A percentile compares a stretch with the other conserved stretches of the same genome.
phyloP scores from a whole-genome alignment of 2,888 invertebrate species.

The Tipula unca region DNA sequence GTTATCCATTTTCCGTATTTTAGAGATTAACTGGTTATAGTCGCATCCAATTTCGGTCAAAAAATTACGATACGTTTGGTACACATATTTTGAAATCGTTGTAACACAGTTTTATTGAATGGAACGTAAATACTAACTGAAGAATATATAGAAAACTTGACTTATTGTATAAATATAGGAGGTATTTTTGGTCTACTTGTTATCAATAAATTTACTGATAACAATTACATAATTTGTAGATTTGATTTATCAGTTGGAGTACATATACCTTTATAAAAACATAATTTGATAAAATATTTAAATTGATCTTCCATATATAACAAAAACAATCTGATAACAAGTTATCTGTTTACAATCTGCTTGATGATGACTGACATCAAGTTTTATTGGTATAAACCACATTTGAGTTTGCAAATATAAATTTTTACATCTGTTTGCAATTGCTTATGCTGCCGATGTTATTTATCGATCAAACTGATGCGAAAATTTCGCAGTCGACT shows the following conservation, averaged over 20 bases:
- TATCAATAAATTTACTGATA: neutral
- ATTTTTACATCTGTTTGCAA: no score
- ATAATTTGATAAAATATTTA: neutral
- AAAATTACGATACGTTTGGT: neutral
- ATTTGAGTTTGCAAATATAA: no score
- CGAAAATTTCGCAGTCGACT: no score
- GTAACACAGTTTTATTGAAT: neutral
- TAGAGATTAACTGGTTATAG: neutral
- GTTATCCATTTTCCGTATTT: neutral
- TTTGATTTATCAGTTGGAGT: neutral
- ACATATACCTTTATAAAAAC: neutral
- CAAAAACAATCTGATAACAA: neutral
- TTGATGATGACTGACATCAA: neutral
- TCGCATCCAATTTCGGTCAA: neutral
- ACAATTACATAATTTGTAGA: neutral
- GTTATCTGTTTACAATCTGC: neutral
- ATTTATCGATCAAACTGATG: no score
- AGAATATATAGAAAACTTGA: neutral
- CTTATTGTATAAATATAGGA: neutral
- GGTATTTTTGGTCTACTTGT: neutral
- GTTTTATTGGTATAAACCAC: no score
- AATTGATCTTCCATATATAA: neutral
- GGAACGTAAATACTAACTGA: neutral
- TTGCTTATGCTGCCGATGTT: no score
- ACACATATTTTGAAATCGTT: neutral